Evolutionary conservation across 2,113 vertebrate species (phyloP), one percentile per base, ranked within the genome.

Genomic region (Halichoeres trimaculatus): DNA sequence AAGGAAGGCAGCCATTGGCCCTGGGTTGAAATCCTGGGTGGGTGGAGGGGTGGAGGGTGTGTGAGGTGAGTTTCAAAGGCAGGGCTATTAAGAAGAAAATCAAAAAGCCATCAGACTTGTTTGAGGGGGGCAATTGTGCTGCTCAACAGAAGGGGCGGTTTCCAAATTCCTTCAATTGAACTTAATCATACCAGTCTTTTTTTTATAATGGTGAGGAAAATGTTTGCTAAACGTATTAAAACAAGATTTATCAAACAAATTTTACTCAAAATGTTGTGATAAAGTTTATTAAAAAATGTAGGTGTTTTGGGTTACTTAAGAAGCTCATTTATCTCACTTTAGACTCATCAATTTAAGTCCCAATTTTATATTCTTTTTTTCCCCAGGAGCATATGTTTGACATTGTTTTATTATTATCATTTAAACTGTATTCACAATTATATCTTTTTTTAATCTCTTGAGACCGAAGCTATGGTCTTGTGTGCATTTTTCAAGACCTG

Each of bases 21-120:
- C 56, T 73, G 23, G 5, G 76, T 80, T 77, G 76, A 84, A 89
- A 80, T 85, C 78, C 82, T 79, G 86, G 60, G 58, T 78, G 85
- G 86, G 84, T 80, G 86, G 79, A 90, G 70, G 85, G 86, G 84
- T 80, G 86, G 79, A 90, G 70, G 80, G 63, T 69, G 24, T 73
- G 78, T 84, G 82, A 84, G 78, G 78, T 79, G 70, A 88, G 89
- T 88, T 88, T 93, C 86, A 88, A 93, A 76, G 74, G 85, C 86
- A 85, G 69, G 50, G 86, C 75, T 41, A 35, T 90, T 82, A 57
- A 65, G 73, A 34, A 70, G 81, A 84, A 83, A 85, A 92, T 93
- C 85, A 92, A 91, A 92, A 93, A 85, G 84, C 88, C 91, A 92
- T 93, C 90, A 90, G 71, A 85, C 89, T 88, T 84, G 90, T 87